Evolutionary conservation across 1,140 invertebrate species (phyloP).

Genomic region (Ips nitidus): DNA sequence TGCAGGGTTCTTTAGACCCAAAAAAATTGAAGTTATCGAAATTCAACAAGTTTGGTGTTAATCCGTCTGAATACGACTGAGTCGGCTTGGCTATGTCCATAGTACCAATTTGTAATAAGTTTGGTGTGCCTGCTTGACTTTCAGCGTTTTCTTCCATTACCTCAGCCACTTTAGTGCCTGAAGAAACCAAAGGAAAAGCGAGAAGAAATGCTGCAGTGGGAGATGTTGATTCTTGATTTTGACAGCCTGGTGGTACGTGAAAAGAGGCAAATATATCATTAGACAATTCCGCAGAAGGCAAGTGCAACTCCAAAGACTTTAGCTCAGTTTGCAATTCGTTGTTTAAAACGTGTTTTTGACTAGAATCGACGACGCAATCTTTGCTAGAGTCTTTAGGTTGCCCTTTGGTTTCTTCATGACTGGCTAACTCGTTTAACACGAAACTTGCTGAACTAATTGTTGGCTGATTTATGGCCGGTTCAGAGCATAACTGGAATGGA

Average conservation of each 20-base stretch:
- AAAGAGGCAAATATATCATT: conserved; percentile 72
- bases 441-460: no score
- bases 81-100: conserved; percentile 58
- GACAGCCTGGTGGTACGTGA: conserved; percentile 62
- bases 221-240: conserved; percentile 69
- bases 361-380: no score
- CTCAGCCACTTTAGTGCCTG: conserved; percentile 59
- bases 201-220: conserved; percentile 76
- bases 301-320: conserved; percentile 41
- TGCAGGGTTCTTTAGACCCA: conserved; percentile 36
- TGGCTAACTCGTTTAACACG: no score
- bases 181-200: conserved; percentile 72
- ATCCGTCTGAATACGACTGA: conserved; percentile 44
- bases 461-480: no score
- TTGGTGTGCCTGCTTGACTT: conserved; percentile 57
- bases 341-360: background rate
- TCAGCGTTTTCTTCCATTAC: conserved; percentile 60
- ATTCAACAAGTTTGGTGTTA: conserved; percentile 47
- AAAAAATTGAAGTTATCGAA: conserved; percentile 50
- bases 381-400: no score
- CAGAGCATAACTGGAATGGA: no score
- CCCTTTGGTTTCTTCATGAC: no score
- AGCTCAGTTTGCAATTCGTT: conserved; percentile 20
- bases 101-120: conserved; percentile 63
- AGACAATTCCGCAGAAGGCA: conserved; percentile 66